Conservation (phyloP, 2,113 vertebrate species). For the Eudyptes chrysolophus region DNA sequence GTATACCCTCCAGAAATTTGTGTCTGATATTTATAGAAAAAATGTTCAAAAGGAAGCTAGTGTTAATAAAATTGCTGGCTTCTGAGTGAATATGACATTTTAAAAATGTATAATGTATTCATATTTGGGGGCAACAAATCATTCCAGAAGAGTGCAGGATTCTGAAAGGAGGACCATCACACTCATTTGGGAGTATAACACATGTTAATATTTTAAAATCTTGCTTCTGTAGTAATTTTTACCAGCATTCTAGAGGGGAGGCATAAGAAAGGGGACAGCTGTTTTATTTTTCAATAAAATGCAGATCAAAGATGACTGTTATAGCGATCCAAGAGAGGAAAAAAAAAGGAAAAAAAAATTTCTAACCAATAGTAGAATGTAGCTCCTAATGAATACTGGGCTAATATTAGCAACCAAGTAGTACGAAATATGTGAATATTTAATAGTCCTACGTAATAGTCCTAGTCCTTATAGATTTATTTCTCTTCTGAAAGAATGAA, state of each 20-base stretch:
- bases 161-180: background rate
- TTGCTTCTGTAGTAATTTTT: background rate
- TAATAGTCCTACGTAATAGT: slow-evolving; percentile 22
- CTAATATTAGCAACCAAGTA: slow-evolving; percentile 47
- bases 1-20: background rate
- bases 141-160: background rate
- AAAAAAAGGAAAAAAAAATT: background rate
- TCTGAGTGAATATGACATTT: background rate
- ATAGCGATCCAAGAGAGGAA: background rate
- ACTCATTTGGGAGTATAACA: background rate
- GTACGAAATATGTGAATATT: slow-evolving; percentile 53
- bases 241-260: background rate
- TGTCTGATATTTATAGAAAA: background rate
- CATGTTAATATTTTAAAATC: background rate
- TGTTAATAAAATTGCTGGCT: background rate
- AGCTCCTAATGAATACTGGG: slow-evolving; percentile 18
- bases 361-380: background rate
- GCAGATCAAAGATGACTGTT: background rate
- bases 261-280: background rate
- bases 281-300: background rate
- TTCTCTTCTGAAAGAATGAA: slow-evolving; percentile 41
- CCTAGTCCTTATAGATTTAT: slow-evolving; percentile 1
- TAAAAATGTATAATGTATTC: background rate
- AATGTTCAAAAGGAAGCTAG: background rate
- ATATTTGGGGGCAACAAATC: background rate